Conservation (phyloP, 2,113 vertebrate genomes). For the Sapajus apella region DNA sequence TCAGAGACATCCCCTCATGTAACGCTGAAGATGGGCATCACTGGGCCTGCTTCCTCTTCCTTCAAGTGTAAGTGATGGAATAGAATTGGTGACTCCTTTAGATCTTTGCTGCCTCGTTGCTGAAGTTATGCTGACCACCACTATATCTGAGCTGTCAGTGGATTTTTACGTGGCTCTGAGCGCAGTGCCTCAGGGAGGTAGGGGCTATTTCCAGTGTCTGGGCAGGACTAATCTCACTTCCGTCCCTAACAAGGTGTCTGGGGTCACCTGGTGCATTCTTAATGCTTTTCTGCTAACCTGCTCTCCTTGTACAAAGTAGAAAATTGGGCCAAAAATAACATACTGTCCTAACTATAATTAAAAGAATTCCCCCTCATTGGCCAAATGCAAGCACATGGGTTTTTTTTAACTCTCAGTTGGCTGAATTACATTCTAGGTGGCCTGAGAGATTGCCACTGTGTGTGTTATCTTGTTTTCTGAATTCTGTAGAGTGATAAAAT, state of each 20-base stretch:
- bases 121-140: not conserved
- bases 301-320: not conserved
- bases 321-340: not conserved
- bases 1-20: not conserved
- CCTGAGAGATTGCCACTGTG: fast-evolving
- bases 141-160: not conserved
- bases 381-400: not conserved
- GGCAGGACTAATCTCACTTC: not conserved
- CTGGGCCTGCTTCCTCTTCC: not conserved
- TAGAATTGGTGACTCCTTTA: no score
- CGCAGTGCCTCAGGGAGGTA: not conserved
- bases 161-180: not conserved
- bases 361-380: not conserved
- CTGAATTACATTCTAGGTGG: not conserved
- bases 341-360: not conserved
- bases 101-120: not conserved
- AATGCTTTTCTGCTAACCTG: not conserved
- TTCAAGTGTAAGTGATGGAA: fast-evolving
- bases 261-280: not conserved
- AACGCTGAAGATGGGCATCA: no score
- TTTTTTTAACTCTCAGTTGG: not conserved
- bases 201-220: not conserved
- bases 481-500: not conserved
- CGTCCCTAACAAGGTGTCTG: not conserved
- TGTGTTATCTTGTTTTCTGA: not conserved